Conservation (phyloP, 2,113 vertebrate genomes). For the Amblyornis subalaris region DNA sequence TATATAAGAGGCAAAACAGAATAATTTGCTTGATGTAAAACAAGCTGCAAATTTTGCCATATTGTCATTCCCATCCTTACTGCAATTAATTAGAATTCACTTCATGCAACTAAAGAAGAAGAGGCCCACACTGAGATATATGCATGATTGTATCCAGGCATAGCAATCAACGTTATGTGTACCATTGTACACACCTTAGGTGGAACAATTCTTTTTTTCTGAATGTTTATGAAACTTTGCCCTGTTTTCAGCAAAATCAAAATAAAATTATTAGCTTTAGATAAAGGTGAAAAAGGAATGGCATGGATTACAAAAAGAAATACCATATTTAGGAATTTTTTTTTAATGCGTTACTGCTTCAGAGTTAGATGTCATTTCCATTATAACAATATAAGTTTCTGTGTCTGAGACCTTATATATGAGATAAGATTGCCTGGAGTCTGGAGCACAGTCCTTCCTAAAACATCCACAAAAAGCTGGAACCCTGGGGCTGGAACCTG, state of each 20-base stretch:
- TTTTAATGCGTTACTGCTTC: neutral
- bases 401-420: accelerated
- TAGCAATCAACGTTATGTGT: neutral
- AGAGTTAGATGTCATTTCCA: neutral
- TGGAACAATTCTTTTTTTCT: neutral
- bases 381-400: neutral
- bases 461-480: neutral
- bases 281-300: neutral
- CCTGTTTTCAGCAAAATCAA: neutral
- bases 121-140: neutral
- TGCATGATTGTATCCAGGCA: neutral
- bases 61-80: neutral
- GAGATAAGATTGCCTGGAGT: accelerated
- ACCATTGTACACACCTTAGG: neutral
- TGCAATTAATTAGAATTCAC: neutral
- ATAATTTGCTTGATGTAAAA: neutral
- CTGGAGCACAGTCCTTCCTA: neutral
- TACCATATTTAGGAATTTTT: neutral
- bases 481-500: neutral
- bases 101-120: neutral
- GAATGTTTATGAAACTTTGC: neutral
- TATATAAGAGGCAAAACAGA: neutral
- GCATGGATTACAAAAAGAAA: neutral
- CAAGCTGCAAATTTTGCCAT: neutral
- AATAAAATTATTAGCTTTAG: neutral